phyloP scores from a whole-genome alignment of 2,113 vertebrate species.

The Oncorhynchus masou region DNA sequence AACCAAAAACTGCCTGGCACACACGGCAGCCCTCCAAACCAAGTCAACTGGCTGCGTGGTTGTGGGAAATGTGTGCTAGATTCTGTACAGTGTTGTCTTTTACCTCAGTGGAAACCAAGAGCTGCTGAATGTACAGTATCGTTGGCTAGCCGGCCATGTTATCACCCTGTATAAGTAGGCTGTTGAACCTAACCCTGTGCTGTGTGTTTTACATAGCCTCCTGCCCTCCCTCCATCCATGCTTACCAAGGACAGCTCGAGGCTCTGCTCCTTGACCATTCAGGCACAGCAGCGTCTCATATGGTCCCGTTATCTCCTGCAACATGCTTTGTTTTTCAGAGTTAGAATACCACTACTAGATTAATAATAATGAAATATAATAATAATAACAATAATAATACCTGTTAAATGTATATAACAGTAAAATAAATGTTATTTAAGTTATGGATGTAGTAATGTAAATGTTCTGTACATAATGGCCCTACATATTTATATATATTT shows the following conservation, averaged over 20 bases:
- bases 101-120: conserved; percentile 65
- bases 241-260: conserved; percentile 51
- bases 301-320: conserved; percentile 52
- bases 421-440: conserved; percentile 70
- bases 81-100: conserved; percentile 62
- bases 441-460: conserved; percentile 80
- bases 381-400: too few species aligned
- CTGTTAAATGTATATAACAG: conserved; percentile 41
- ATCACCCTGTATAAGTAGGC: conserved; percentile 72
- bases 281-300: conserved; percentile 44
- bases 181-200: conserved; percentile 50
- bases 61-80: conserved; percentile 62
- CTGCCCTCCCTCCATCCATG: conserved; percentile 20
- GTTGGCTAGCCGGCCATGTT: conserved; percentile 63
- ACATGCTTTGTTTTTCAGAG: conserved; percentile 41
- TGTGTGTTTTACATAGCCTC: conserved; percentile 69
- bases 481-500: conserved; percentile 95
- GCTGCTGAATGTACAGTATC: conserved; percentile 56
- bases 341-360: too few species aligned
- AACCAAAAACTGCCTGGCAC: too few species aligned
- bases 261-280: conserved; percentile 54
- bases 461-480: conserved; percentile 97
- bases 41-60: conserved; percentile 51
- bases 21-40: conserved; percentile 16
- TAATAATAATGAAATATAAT: too few species aligned